phyloP scores from a whole-genome alignment of 2,888 invertebrate genomes.

The Auanema freiburgensis region DNA sequence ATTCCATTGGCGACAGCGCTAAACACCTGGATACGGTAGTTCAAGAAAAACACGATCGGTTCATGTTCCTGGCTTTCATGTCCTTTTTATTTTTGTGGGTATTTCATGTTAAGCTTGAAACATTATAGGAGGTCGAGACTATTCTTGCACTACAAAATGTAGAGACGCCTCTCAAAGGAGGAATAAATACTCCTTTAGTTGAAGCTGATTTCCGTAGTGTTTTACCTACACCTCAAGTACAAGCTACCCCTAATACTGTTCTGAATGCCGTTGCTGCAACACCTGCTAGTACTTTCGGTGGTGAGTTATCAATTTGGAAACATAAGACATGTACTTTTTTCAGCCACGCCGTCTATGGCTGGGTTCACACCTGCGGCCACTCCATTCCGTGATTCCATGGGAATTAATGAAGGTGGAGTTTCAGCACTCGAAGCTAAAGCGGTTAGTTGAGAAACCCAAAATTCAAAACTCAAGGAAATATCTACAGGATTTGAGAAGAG shows the following conservation, averaged over 20 bases:
- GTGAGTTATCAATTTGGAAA: constrained; percentile 15
- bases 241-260: constrained; percentile 84
- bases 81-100: not conserved
- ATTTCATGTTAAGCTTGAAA: not conserved
- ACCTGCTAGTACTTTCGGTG: constrained; percentile 41
- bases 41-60: not conserved
- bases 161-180: constrained; percentile 93
- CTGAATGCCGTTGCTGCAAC: constrained; percentile 71
- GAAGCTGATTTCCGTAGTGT: constrained; percentile 78
- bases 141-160: constrained; percentile 97
- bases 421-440: constrained; percentile 27
- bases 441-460: not conserved
- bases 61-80: not conserved
- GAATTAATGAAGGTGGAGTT: constrained; percentile 87
- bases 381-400: constrained; percentile 86
- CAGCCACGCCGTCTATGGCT: constrained; percentile 31
- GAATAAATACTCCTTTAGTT: constrained; percentile 87
- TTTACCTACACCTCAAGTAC: constrained; percentile 41
- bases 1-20: constrained; percentile 17
- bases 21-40: constrained; percentile 19
- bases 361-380: constrained; percentile 70
- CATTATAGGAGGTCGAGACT: constrained; percentile 91
- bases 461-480: not conserved
- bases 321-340: constrained; percentile 1
- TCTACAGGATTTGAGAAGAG: constrained; percentile 73